A percentile compares a stretch with the other conserved stretches of the same genome.
phyloP scores from a whole-genome alignment of 2,888 invertebrate genomes.

The Drosophila leonis region DNA sequence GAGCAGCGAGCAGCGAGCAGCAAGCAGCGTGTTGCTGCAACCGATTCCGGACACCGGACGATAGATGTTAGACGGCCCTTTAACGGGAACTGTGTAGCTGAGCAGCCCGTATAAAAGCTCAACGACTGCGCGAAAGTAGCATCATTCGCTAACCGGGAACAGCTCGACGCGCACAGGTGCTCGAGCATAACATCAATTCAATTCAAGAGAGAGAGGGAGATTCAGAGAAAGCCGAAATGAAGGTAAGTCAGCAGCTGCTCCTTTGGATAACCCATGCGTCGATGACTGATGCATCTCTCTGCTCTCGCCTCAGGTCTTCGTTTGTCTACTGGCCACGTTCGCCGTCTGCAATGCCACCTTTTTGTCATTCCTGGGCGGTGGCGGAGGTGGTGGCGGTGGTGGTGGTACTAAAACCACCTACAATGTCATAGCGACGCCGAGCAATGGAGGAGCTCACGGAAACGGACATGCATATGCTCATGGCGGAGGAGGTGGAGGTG shows the following conservation, averaged over 20 bases:
- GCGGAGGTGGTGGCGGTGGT: conserved; percentile 41
- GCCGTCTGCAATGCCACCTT: conserved; percentile 75
- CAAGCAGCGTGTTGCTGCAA: conserved; percentile 29
- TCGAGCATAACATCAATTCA: conserved; percentile 12
- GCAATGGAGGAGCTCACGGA: conserved; percentile 37
- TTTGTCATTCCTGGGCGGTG: conserved; percentile 70
- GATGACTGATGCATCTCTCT: conserved; percentile 18
- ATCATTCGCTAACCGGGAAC: conserved; percentile 74
- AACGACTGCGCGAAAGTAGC: conserved; percentile 56
- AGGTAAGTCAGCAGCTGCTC: conserved; percentile 57
- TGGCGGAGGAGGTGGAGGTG: conserved; percentile 36
- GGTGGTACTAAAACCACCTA: conserved; percentile 61
- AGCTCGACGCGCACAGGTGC: conserved; percentile 49
- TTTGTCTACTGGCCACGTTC: conserved; percentile 74
- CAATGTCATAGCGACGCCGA: conserved; percentile 68
- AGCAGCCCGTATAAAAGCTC: conserved; percentile 73
- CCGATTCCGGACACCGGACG: conserved; percentile 29
- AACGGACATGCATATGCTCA: conserved; percentile 18
- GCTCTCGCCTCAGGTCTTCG: conserved; percentile 59
- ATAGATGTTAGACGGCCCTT: conserved; percentile 26
- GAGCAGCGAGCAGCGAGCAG: conserved; percentile 1
- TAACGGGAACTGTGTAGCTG: conserved; percentile 59
- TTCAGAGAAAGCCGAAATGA: conserved; percentile 56
- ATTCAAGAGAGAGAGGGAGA: conserved; percentile 15
- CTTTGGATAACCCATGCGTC: conserved; percentile 27